A percentile compares a stretch with the other conserved stretches of the same genome.
Evolutionary conservation across 2,797 vertebrate genomes (phyloP).

Genomic region (Sciaenops ocellatus): DNA sequence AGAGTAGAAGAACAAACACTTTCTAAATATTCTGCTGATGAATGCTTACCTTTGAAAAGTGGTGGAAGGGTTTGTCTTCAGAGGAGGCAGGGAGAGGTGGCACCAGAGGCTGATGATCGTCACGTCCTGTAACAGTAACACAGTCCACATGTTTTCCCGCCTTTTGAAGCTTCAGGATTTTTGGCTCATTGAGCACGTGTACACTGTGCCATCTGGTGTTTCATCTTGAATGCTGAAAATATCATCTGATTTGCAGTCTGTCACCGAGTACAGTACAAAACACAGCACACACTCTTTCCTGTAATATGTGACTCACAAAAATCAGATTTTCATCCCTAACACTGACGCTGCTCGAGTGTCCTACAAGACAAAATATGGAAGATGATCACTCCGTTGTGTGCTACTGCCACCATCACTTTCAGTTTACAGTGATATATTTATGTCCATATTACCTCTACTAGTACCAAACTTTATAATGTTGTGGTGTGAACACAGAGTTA

Average conservation of each 20-base stretch:
- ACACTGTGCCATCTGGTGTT: background rate
- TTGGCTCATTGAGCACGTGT: background rate
- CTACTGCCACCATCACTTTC: too few relatives aligned
- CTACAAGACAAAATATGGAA: too few relatives aligned
- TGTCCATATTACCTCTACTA: too few relatives aligned
- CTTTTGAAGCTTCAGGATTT: background rate
- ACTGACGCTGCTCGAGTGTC: too few relatives aligned
- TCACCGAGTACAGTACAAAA: too few relatives aligned
- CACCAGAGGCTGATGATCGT: conserved; percentile 36
- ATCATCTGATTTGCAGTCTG: background rate
- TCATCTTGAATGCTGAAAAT: background rate
- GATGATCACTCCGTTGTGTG: too few relatives aligned
- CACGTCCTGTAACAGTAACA: conserved; percentile 50
- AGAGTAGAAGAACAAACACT: background rate
- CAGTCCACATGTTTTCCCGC: background rate
- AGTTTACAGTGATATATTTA: too few relatives aligned
- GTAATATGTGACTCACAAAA: too few relatives aligned
- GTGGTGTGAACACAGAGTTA: too few relatives aligned
- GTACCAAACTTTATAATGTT: too few relatives aligned
- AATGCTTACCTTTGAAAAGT: conserved; percentile 55
- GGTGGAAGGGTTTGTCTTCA: conserved; percentile 57
- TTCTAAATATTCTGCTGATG: background rate
- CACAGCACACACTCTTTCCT: too few relatives aligned
- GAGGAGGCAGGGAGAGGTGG: conserved; percentile 20
- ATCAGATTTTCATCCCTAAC: too few relatives aligned